Conservation (phyloP, 2,113 vertebrate genomes). For the Eonycteris spelaea region DNA sequence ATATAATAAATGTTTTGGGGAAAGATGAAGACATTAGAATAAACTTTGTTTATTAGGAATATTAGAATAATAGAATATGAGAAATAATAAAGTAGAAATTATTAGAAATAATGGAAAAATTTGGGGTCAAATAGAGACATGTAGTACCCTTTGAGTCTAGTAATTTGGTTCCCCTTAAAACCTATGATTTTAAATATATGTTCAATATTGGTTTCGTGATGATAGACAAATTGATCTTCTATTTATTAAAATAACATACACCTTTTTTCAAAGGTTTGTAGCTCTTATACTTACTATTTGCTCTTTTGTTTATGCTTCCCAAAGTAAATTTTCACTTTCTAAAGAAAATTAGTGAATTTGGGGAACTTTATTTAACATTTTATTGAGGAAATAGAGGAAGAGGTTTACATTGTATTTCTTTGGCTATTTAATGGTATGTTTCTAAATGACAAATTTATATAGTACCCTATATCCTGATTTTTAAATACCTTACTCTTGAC, state of each 20-base stretch:
- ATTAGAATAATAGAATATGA: not conserved
- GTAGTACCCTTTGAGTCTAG: not conserved
- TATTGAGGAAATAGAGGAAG: not conserved
- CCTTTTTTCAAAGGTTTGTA: not conserved
- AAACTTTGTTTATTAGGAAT: not conserved
- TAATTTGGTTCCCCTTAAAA: not conserved
- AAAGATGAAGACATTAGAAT: not conserved
- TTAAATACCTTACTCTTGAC: not conserved
- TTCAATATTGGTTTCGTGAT: not conserved
- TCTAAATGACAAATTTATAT: not conserved
- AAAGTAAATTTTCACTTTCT: not conserved
- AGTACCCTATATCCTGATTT: not conserved
- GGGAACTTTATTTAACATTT: not conserved
- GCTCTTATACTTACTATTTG: not conserved
- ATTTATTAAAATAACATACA: not conserved
- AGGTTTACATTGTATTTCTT: not conserved
- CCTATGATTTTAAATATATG: not conserved
- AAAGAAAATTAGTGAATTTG: constrained; percentile 20
- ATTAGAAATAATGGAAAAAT: not conserved
- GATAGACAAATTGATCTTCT: not conserved
- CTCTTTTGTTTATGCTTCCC: not conserved
- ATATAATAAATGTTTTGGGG: not conserved
- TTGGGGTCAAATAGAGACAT: not conserved
- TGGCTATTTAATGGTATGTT: not conserved
- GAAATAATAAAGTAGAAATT: not conserved